Evolutionary conservation across 2,797 vertebrate genomes (phyloP).

Genomic region (Coregonus ussuriensis): DNA sequence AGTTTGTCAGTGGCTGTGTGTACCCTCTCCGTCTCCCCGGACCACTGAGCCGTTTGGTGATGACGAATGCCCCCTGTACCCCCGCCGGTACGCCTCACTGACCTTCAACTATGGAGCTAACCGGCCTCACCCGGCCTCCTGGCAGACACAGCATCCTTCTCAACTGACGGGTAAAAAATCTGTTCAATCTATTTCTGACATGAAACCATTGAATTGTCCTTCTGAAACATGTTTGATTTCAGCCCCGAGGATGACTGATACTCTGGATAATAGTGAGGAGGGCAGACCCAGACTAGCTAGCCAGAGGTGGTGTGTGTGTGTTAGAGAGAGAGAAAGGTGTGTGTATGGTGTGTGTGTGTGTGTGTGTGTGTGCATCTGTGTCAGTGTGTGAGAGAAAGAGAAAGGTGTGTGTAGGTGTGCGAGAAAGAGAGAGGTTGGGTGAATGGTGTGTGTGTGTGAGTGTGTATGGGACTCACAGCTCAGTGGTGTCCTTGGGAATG

Average conservation of each 20-base stretch:
- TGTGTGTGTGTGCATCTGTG: not conserved
- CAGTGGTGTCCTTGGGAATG: slow-evolving; percentile 94
- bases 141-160: not conserved
- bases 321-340: not conserved
- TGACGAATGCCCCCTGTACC: not conserved
- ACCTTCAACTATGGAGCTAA: no score
- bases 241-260: not conserved
- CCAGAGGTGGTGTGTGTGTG: not conserved
- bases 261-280: not conserved
- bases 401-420: not conserved
- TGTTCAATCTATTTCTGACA: not conserved
- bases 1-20: slow-evolving; percentile 8
- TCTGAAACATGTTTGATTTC: not conserved
- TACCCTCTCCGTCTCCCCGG: not conserved
- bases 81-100: not conserved
- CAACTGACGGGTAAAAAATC: not conserved
- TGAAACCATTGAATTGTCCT: not conserved
- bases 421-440: not conserved
- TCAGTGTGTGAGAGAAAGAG: not conserved
- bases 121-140: not conserved
- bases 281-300: not conserved
- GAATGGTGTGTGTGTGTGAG: slow-evolving; percentile 4
- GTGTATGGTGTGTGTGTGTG: not conserved
- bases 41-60: slow-evolving; percentile 5
- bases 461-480: slow-evolving; percentile 84